Evolutionary conservation across 2,797 vertebrate genomes (phyloP).

Genomic region (Sebastes dallii): DNA sequence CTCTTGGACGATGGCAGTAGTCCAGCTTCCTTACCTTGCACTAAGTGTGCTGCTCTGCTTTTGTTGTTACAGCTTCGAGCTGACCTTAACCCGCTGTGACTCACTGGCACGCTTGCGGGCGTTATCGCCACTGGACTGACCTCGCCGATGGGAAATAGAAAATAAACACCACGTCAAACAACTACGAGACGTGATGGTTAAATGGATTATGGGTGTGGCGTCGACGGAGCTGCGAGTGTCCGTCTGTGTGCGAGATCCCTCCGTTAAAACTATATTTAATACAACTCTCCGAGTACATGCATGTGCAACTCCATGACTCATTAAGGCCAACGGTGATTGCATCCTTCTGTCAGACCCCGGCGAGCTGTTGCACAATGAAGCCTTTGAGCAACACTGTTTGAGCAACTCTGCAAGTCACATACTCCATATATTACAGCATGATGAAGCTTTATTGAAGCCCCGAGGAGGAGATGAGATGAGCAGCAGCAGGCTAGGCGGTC

Average conservation of each 20-base stretch:
- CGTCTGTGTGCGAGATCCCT: not conserved
- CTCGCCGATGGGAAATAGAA: conserved; percentile 44
- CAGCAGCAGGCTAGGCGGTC: not conserved
- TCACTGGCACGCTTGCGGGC: conserved; percentile 23
- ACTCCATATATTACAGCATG: conserved; percentile 18
- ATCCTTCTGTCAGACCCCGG: not conserved
- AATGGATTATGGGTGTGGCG: conserved; percentile 11
- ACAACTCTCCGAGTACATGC: not conserved
- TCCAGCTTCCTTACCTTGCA: conserved; percentile 20
- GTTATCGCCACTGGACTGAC: conserved; percentile 39
- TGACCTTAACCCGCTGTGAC: conserved; percentile 48
- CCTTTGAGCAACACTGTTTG: conserved; percentile 51
- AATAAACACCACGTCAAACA: conserved; percentile 27
- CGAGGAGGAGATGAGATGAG: not conserved
- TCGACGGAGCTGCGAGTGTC: not conserved
- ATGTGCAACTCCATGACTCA: conserved; percentile 10
- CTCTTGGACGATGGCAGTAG: not conserved
- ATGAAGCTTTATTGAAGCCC: conserved; percentile 13
- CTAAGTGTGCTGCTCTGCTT: not conserved
- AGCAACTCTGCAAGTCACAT: conserved; percentile 34
- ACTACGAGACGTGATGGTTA: not conserved
- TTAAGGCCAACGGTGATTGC: not conserved
- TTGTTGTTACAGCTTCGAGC: conserved; percentile 32
- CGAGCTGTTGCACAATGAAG: conserved; percentile 34
- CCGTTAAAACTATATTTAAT: not conserved